Conservation (phyloP, 2,113 vertebrate species). For the Numenius arquata region DNA sequence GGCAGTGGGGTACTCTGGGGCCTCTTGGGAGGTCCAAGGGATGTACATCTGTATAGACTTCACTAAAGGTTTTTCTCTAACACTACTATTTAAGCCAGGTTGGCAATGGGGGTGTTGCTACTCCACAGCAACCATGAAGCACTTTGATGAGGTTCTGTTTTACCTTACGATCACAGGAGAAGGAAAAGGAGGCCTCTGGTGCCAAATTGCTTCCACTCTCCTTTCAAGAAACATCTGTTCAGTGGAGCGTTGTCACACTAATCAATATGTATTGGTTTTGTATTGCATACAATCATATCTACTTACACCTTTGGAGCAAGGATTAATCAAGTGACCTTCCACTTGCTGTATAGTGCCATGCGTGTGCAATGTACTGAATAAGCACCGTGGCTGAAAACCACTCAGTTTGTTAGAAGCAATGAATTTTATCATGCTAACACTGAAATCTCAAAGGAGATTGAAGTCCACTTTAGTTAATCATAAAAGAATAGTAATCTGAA, state of each 20-base stretch:
- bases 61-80: background rate
- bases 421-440: background rate
- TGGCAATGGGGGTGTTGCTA: background rate
- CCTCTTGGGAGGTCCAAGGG: background rate
- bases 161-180: background rate
- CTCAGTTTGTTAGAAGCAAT: background rate
- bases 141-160: background rate
- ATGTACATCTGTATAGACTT: background rate
- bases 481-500: background rate
- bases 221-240: background rate
- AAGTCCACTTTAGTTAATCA: background rate
- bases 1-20: background rate
- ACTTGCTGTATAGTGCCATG: background rate
- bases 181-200: background rate
- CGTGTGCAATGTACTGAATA: background rate
- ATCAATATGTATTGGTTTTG: slow-evolving; percentile 17
- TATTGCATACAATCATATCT: background rate
- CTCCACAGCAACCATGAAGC: fast-evolving
- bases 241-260: background rate
- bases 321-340: background rate
- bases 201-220: background rate
- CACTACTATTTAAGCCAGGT: background rate
- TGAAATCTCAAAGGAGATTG: background rate
- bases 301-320: background rate
- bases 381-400: background rate